Conservation (phyloP, 2,113 vertebrate species). For the Lamprologus ornatipinnis region DNA sequence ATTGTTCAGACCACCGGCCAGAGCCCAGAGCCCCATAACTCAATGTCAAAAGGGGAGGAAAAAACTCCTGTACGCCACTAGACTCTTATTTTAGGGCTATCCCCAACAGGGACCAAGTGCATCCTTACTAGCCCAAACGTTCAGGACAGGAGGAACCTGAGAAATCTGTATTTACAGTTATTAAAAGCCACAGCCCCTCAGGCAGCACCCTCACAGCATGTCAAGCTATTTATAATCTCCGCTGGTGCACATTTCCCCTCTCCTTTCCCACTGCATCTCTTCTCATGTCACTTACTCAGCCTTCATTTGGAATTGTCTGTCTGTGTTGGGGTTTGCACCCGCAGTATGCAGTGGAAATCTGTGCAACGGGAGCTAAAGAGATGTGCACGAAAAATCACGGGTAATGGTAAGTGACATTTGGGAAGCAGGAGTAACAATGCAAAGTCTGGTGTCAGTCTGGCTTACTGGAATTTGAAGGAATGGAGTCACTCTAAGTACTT, state of each 20-base stretch:
- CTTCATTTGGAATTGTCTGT: conserved; percentile 51
- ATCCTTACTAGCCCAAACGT: conserved; percentile 53
- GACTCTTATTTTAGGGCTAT: conserved; percentile 68
- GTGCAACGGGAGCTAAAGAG: conserved; percentile 18
- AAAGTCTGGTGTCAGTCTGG: background rate
- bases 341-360: conserved; percentile 44
- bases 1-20: conserved; percentile 76
- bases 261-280: conserved; percentile 38
- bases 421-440: background rate
- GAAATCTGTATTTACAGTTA: conserved; percentile 68
- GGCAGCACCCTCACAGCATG: conserved; percentile 43
- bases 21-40: conserved; percentile 75
- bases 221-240: conserved; percentile 58
- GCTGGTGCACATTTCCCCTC: conserved; percentile 37
- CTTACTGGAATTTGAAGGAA: background rate
- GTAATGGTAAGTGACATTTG: conserved; percentile 5
- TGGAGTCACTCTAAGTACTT: background rate
- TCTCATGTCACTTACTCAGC: conserved; percentile 54
- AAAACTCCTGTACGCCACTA: conserved; percentile 42
- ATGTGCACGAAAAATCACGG: conserved; percentile 19
- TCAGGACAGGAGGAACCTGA: conserved; percentile 43
- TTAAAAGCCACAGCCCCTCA: conserved; percentile 57
- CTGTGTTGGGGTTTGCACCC: conserved; percentile 47
- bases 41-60: conserved; percentile 69
- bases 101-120: conserved; percentile 56